Percentiles rank a stretch among this genome's conserved stretches.
phyloP scores from a whole-genome alignment of 1,140 invertebrate species.

The Cardiocondyla obscurior region DNA sequence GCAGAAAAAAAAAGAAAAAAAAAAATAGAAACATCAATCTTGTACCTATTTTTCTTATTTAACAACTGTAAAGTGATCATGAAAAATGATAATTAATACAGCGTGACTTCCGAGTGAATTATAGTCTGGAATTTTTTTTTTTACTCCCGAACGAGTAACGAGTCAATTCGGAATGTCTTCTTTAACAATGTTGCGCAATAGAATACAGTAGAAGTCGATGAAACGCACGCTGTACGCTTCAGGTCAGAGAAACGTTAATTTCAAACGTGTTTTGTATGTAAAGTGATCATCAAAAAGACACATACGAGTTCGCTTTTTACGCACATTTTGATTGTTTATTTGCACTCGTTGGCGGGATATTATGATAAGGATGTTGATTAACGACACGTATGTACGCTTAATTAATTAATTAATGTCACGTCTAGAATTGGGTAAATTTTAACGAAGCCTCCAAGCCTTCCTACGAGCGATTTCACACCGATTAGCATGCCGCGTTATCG shows the following conservation, averaged over 20 bases:
- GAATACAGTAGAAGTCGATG: neutral
- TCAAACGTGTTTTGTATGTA: neutral
- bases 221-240: neutral
- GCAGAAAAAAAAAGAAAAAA: too few relatives aligned
- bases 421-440: neutral
- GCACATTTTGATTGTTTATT: neutral
- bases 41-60: neutral
- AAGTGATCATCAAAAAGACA: neutral
- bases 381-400: neutral
- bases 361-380: neutral
- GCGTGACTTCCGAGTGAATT: neutral
- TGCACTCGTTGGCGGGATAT: neutral
- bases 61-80: neutral
- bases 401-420: constrained; percentile 10
- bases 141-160: neutral
- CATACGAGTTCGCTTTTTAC: neutral
- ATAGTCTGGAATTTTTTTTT: neutral
- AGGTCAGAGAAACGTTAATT: neutral
- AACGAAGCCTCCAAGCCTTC: neutral
- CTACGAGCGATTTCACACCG: neutral
- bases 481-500: neutral
- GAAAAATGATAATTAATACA: neutral
- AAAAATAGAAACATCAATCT: neutral
- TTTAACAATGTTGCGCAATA: constrained; percentile 14
- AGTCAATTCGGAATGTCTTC: constrained; percentile 11